These are phyloP conservation scores for Drosophila jambulina DNA, from an alignment of 1,140 invertebrate genomes.

Conservation along the genomic window DNA sequence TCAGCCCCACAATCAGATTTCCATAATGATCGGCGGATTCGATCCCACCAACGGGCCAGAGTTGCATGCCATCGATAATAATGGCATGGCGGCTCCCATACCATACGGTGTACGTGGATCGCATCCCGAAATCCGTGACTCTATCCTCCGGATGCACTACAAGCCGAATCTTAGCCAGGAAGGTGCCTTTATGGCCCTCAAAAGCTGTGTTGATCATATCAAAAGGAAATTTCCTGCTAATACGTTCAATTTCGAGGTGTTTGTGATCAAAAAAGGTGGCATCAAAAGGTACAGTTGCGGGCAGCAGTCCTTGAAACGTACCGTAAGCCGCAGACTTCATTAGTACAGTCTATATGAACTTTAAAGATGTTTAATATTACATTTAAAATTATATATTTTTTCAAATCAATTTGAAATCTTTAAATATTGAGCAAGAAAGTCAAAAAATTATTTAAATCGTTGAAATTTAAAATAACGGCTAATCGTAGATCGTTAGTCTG, in stretches of 20 bases:
- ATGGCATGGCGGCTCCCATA: constrained; percentile 92
- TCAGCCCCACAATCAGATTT: constrained; percentile 86
- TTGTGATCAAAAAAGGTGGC: constrained; percentile 91
- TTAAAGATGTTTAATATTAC: not conserved
- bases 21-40: constrained; percentile 85
- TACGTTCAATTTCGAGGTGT: constrained; percentile 94
- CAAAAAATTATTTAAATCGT: too few species aligned
- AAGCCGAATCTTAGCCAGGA: constrained; percentile 90
- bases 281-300: constrained; percentile 42
- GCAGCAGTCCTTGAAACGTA: not conserved
- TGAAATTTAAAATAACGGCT: not conserved
- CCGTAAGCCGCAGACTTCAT: not conserved
- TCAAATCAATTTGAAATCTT: too few species aligned
- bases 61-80: constrained; percentile 90
- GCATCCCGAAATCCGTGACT: constrained; percentile 92
- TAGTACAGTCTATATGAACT: not conserved
- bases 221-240: constrained; percentile 95
- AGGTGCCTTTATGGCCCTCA: constrained; percentile 92
- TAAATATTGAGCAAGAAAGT: not conserved
- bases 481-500: not conserved
- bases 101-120: constrained; percentile 97
- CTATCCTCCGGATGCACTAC: constrained; percentile 94
- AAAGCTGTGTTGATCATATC: constrained; percentile 94
- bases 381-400: too few species aligned
- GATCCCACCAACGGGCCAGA: constrained; percentile 91